phyloP scores from a whole-genome alignment of 1,140 invertebrate genomes.

The Laodelphax striatellus region DNA sequence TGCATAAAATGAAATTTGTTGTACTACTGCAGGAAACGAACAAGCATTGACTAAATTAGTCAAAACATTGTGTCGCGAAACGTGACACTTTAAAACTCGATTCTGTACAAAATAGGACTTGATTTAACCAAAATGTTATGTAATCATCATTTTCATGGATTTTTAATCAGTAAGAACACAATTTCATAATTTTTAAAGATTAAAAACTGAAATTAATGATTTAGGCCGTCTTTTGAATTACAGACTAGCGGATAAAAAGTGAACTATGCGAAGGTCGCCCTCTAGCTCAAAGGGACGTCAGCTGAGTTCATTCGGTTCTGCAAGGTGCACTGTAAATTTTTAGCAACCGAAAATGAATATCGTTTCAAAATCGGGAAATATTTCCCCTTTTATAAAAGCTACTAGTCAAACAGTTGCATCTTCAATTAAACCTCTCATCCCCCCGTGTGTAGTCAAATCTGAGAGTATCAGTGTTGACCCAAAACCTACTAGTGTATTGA shows the following conservation, averaged over 20 bases:
- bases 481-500: conserved; percentile 14
- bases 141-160: too few species aligned
- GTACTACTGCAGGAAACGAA: conserved; percentile 28
- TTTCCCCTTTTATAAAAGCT: conserved; percentile 45
- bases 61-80: background rate
- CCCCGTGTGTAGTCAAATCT: conserved; percentile 31
- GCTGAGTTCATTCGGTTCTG: background rate
- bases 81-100: too few species aligned
- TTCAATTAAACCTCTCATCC: conserved; percentile 38
- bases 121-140: too few species aligned
- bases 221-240: conserved; percentile 1
- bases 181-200: background rate
- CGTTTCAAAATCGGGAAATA: conserved; percentile 45
- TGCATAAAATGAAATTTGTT: conserved; percentile 29
- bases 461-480: conserved; percentile 29
- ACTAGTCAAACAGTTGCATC: conserved; percentile 40
- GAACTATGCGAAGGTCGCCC: conserved; percentile 6
- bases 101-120: too few species aligned
- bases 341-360: conserved; percentile 35
- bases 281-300: background rate
- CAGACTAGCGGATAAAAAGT: conserved; percentile 8
- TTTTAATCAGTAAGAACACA: too few species aligned
- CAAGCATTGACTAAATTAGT: conserved; percentile 9
- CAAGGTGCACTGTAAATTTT: background rate
- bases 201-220: background rate